phyloP scores from a whole-genome alignment of 2,113 vertebrate genomes.

The Bungarus multicinctus region DNA sequence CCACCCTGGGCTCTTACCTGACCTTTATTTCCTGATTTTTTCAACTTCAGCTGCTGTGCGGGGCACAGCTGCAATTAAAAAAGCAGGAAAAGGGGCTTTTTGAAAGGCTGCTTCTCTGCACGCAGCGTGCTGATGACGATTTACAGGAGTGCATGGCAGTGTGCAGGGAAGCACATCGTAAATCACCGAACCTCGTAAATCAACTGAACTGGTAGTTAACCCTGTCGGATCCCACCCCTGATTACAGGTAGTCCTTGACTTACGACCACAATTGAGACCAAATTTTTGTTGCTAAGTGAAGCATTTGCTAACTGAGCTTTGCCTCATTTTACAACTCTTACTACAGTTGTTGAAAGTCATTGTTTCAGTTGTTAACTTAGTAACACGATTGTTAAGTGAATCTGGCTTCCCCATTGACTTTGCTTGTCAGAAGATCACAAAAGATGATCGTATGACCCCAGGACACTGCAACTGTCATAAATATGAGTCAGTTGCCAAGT shows the following conservation, averaged over 20 bases:
- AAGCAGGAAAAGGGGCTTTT: too few species aligned
- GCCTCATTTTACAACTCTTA: background rate
- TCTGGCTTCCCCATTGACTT: background rate
- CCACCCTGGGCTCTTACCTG: too few species aligned
- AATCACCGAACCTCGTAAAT: too few species aligned
- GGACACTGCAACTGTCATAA: background rate
- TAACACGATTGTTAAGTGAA: background rate
- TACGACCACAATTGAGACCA: background rate
- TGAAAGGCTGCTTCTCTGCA: too few species aligned
- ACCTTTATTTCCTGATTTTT: too few species aligned
- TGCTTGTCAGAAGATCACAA: background rate
- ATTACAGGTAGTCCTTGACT: background rate
- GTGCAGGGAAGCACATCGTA: too few species aligned
- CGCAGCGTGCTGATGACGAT: too few species aligned
- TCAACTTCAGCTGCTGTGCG: too few species aligned
- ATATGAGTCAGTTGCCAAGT: background rate
- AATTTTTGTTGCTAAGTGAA: background rate
- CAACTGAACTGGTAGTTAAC: too few species aligned
- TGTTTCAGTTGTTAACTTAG: background rate
- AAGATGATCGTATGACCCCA: background rate
- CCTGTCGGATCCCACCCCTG: too few species aligned
- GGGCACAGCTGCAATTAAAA: too few species aligned
- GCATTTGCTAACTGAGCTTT: background rate
- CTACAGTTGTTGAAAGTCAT: background rate
- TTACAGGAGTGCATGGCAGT: too few species aligned